Base-by-base conservation (phyloP, 2,888 invertebrate genomes). In the Bellardia pandia region DNA sequence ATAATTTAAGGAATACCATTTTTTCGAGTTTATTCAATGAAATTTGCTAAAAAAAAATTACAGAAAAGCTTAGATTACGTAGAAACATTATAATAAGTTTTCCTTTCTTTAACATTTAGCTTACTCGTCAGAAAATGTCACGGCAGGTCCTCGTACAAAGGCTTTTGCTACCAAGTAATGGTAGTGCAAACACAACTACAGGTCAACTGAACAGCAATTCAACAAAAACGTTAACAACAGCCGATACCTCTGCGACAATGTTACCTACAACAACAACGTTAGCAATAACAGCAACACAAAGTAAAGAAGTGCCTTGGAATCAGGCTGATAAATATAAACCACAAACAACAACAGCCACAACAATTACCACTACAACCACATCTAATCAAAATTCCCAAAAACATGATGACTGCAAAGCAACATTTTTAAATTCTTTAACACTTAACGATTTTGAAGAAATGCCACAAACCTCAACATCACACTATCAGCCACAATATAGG, bases 111-210 rank as follows among this genome's bases (percentile, higher is more conserved):
- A 71, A 40, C 11, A 84, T 85, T 1, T 40, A 93, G 93, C 89
- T 92, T 11, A 90, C 92, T 0, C 92, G 93, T 0, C 92, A 91
- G 53, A 92, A 91, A 89, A 88, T 92, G 82, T 92, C 92, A 6
- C 91, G 93, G 0, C 96, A 96, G 90, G 96, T 97, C 5, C 96
- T 97, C 1, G 96, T 97, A 30, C 97, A 97, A 93, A 94, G 97
- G 7, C 95, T 96, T 90, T 94, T 97, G 89, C 96, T 96, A 62
- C 94, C 96, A 90, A 96, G 96, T 48, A 86, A 80, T 72, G 71
- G 68, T 37, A 79, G n/a, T 62, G 75, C n/a, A 42, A 75, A 78
- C 9, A 33, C 23, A 23, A 23, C 68, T 33, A 58, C 30, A 1
- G 69, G 33, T 7, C 62, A 58, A 69, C 53, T 60, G 3, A 66